A percentile compares a stretch with the other conserved stretches of the same genome.
Evolutionary conservation across 2,797 vertebrate species (phyloP).

Genomic region (Salmo trutta): DNA sequence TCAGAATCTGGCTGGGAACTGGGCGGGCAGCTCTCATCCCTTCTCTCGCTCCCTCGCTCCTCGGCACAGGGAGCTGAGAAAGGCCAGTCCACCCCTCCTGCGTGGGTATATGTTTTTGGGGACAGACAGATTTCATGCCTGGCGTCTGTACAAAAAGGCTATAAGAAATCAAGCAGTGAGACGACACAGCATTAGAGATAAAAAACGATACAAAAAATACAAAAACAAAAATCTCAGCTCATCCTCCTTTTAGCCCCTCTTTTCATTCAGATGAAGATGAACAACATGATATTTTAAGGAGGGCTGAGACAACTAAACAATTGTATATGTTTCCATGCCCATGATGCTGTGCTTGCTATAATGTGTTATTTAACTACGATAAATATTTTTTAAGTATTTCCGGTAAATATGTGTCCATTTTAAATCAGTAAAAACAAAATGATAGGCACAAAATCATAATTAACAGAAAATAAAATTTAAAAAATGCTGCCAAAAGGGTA

Average conservation of each 20-base stretch:
- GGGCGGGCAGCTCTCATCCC: slow-evolving; percentile 33
- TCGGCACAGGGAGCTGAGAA: slow-evolving; percentile 38
- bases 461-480: slow-evolving; percentile 22
- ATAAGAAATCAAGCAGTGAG: slow-evolving; percentile 43
- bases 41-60: slow-evolving; percentile 32
- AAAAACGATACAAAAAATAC: slow-evolving; percentile 17
- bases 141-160: slow-evolving; percentile 62
- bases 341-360: not conserved
- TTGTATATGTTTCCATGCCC: not conserved
- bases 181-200: slow-evolving; percentile 32
- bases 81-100: slow-evolving; percentile 56
- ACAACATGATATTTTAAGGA: slow-evolving; percentile 11
- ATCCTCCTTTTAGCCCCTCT: not conserved
- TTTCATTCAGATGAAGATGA: slow-evolving; percentile 10
- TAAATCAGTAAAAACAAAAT: not conserved
- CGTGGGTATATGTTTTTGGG: slow-evolving; percentile 55
- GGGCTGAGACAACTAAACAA: not conserved
- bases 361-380: too few species aligned
- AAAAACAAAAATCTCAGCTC: slow-evolving; percentile 8
- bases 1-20: slow-evolving; percentile 58
- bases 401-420: not conserved
- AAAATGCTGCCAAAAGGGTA: slow-evolving; percentile 43
- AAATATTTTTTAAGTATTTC: not conserved
- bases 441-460: slow-evolving; percentile 17
- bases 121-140: slow-evolving; percentile 64